Evolutionary conservation across 2,888 invertebrate genomes (phyloP).

Genomic region (Stegana nigrithorax): DNA sequence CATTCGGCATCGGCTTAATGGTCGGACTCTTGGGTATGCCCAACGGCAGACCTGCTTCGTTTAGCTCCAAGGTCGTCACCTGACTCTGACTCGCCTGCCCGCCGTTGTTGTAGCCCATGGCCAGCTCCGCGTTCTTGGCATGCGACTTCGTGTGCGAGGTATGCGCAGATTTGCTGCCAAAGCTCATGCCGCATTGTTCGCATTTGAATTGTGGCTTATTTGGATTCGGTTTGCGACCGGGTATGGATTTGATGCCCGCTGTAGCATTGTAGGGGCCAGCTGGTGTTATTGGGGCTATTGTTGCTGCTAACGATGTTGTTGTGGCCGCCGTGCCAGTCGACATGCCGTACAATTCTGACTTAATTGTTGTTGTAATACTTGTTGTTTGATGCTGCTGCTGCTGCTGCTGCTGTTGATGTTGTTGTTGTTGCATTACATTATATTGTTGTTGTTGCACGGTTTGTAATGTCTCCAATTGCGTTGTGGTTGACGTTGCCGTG

Average conservation of each 20-base stretch:
- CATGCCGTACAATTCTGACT: constrained; percentile 31
- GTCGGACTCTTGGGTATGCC: constrained; percentile 65
- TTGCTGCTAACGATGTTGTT: constrained; percentile 31
- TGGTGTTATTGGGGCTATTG: constrained; percentile 23
- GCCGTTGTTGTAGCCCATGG: constrained; percentile 7
- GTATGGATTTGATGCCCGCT: background rate
- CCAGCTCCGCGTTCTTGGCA: constrained; percentile 67
- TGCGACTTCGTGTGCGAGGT: constrained; percentile 79
- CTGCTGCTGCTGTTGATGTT: constrained; percentile 50
- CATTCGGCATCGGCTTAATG: constrained; percentile 57
- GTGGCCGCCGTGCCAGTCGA: background rate
- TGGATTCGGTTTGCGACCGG: constrained; percentile 45
- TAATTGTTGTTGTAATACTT: constrained; percentile 30
- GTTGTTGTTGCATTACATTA: constrained; percentile 36
- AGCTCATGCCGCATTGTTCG: constrained; percentile 79
- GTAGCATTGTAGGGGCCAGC: too few relatives aligned
- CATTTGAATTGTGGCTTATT: constrained; percentile 74
- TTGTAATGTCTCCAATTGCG: constrained; percentile 33
- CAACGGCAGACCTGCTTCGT: constrained; percentile 47
- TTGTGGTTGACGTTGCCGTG: too few relatives aligned
- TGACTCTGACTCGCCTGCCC: constrained; percentile 24
- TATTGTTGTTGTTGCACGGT: constrained; percentile 3
- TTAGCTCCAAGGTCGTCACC: constrained; percentile 41
- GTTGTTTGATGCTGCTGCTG: constrained; percentile 49
- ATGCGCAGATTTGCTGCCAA: constrained; percentile 80